Percentiles rank a stretch among this genome's conserved stretches.
Evolutionary conservation across 1,140 invertebrate species (phyloP).

Genomic region (Calephelis nemesis): DNA sequence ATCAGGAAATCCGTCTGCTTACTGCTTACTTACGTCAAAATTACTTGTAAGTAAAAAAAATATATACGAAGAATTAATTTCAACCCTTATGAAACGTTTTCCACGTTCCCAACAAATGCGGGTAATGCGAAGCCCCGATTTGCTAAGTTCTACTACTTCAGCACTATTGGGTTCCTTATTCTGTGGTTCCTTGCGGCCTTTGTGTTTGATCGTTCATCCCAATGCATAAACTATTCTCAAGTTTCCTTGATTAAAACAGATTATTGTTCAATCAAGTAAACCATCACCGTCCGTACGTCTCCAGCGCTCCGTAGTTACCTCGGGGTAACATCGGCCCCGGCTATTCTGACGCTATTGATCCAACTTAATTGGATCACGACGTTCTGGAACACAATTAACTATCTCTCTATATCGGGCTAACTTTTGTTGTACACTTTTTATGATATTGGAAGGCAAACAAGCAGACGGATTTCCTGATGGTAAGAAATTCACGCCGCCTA

Average conservation of each 20-base stretch:
- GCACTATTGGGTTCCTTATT: no score
- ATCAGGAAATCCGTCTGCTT: no score
- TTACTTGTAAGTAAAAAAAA: no score
- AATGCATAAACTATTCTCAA: slow-evolving; percentile 11
- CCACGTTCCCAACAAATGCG: no score
- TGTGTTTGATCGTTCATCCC: neutral
- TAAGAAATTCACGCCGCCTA: no score
- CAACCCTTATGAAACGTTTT: no score
- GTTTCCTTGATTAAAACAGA: slow-evolving; percentile 15
- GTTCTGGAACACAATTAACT: neutral
- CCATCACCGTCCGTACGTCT: neutral
- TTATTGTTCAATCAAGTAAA: slow-evolving; percentile 11
- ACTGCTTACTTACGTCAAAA: no score
- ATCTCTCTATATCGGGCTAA: neutral
- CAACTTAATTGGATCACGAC: slow-evolving; percentile 7
- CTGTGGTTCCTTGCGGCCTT: no score
- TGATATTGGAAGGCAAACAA: neutral
- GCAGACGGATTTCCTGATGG: no score
- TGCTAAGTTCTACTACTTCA: no score
- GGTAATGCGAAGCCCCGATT: no score
- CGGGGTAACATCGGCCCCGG: neutral
- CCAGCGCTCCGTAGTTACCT: neutral
- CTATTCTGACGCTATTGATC: slow-evolving; percentile 7
- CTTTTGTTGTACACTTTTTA: neutral
- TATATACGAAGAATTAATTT: no score